Percentiles rank a stretch among this genome's conserved stretches.
Conservation (phyloP, 2,113 vertebrate genomes). For the Pavo muticus region DNA sequence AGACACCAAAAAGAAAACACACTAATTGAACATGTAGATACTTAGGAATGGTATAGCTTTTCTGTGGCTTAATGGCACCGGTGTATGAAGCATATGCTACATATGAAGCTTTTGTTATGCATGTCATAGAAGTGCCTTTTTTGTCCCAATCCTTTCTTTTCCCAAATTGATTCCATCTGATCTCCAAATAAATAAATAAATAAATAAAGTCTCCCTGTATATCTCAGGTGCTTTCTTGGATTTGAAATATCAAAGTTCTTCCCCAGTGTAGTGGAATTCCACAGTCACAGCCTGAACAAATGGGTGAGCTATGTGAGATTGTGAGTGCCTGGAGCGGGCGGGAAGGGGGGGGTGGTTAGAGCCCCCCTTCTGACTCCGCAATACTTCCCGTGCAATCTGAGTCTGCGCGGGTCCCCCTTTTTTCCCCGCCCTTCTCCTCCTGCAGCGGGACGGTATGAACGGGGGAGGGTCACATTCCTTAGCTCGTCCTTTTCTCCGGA, state of each 20-base stretch:
- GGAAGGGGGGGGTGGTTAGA: too few species aligned
- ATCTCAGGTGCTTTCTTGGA: background rate
- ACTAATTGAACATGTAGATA: background rate
- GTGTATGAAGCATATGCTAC: background rate
- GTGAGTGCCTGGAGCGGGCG: too few species aligned
- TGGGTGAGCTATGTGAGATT: too few species aligned
- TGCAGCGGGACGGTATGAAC: too few species aligned
- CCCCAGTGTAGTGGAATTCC: background rate
- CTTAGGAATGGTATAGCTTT: background rate
- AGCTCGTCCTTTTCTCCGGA: too few species aligned
- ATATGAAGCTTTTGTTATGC: background rate
- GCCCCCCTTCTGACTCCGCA: too few species aligned
- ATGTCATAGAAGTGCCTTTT: background rate
- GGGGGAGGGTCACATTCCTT: too few species aligned
- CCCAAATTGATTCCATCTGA: background rate
- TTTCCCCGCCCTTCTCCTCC: too few species aligned
- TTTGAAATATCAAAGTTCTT: background rate
- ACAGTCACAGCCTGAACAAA: too few species aligned
- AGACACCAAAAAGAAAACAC: background rate
- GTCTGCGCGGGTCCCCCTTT: too few species aligned
- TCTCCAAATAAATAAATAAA: too few species aligned
- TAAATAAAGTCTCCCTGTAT: background rate
- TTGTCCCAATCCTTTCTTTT: background rate
- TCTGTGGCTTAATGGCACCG: background rate
- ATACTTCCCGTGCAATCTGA: too few species aligned